Evolutionary conservation across 2,888 invertebrate genomes (phyloP), one percentile per base, ranked within the genome.

Genomic region (Pheosia tremula): DNA sequence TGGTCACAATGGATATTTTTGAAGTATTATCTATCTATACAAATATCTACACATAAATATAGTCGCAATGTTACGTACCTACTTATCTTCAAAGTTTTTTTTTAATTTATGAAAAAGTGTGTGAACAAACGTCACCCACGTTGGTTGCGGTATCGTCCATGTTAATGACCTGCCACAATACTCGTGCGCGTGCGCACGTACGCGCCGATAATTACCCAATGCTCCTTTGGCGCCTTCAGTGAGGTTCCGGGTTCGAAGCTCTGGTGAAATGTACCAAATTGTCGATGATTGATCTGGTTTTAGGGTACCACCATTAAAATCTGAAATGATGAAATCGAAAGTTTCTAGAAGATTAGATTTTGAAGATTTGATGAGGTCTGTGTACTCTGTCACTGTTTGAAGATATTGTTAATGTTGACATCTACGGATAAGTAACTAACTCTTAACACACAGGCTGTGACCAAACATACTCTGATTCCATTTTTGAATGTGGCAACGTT

Each of bases 111-210:
- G 5, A 45, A 47, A 47, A n/a, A n/a, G n/a, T 47, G 47, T n/a
- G 5, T n/a, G n/a, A 38, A 6, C n/a, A 11, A 37, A 3, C 38
- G 13, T 41, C 41, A 41, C 56, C 38, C 13, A 13, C 41, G 13
- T 8, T 9, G 24, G 13, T 13, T 13, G 13, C 24, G 24, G 24
- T 37, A 38, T 56, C 41, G 56, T 13, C 41, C 41, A 41, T 68
- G 81, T 72, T 75, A 71, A 68, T 81, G 82, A 83, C 81, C 82
- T 79, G 75, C 79, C 74, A n/a, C 82, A 79, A 79, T 67, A 64
- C 38, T 63, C 81, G 74, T 82, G 82, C 71, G 73, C 65, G 7
- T 7, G 65, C 72, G 78, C 82, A 82, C 79, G 82, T 79, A 80
- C 68, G 61, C 76, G 61, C n/a, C 57, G 66, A 64, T 68, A 64